Conservation (phyloP, 2,113 vertebrate species). For the Paralichthys olivaceus region DNA sequence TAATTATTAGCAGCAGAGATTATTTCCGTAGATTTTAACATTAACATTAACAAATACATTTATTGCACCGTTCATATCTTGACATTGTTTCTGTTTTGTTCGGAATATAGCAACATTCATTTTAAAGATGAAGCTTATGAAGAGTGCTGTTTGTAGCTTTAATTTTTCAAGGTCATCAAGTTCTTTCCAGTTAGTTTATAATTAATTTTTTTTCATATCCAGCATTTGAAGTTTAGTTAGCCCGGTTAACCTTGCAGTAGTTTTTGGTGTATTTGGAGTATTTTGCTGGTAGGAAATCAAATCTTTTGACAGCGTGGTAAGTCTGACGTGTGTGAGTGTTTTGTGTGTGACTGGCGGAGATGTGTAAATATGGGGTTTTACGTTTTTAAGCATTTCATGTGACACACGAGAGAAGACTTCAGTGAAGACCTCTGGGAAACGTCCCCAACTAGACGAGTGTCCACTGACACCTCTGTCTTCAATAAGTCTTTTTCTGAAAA, state of each 20-base stretch:
- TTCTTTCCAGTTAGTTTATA: neutral
- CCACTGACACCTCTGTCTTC: neutral
- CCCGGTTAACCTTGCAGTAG: too few species aligned
- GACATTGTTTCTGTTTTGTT: neutral
- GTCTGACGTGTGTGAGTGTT: neutral
- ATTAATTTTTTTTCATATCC: too few species aligned
- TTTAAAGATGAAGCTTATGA: too few species aligned
- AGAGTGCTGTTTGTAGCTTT: too few species aligned
- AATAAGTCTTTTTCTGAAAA: neutral
- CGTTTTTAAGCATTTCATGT: neutral
- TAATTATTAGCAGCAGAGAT: neutral
- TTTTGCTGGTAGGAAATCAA: too few species aligned
- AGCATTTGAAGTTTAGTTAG: too few species aligned
- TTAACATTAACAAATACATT: too few species aligned
- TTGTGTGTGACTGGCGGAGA: neutral
- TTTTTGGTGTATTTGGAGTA: too few species aligned
- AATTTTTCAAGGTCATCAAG: neutral
- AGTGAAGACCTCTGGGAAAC: neutral
- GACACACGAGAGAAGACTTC: neutral
- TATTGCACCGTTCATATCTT: neutral
- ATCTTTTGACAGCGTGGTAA: neutral
- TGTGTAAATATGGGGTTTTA: neutral
- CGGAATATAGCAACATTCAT: too few species aligned
- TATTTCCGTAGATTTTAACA: neutral
- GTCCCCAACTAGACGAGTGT: too few species aligned